These are phyloP conservation scores for Griposia aprilina DNA, from an alignment of 2,888 invertebrate species.

Conservation along the genomic window DNA sequence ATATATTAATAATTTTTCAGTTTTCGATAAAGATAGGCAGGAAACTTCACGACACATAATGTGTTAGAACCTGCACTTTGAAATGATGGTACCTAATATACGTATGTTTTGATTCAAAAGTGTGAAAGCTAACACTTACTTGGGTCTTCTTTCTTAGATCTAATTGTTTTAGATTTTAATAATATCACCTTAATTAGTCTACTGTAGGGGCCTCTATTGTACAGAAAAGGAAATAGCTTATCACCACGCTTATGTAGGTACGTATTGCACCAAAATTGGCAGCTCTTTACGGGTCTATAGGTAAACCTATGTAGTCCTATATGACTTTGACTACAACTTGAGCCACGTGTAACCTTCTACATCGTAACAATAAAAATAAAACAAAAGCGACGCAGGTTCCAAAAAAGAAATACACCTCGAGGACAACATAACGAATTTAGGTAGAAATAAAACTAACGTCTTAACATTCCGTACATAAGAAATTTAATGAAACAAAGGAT, in stretches of 20 bases:
- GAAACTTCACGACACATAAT: background rate
- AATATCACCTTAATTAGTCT: background rate
- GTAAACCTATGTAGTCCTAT: background rate
- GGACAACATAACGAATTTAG: constrained; percentile 56
- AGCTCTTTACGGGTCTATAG: background rate
- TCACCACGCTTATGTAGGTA: too few relatives aligned
- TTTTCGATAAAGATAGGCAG: background rate
- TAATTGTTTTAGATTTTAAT: too few relatives aligned
- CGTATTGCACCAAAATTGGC: background rate
- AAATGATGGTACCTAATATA: background rate
- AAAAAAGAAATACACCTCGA: constrained; percentile 38
- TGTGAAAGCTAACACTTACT: background rate
- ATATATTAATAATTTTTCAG: constrained; percentile 46
- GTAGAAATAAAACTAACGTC: constrained; percentile 72
- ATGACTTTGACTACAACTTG: background rate
- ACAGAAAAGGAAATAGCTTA: background rate
- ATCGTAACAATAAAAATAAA: constrained; percentile 33
- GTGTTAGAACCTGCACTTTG: background rate
- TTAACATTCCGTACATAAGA: constrained; percentile 65
- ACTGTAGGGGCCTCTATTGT: background rate
- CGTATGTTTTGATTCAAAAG: background rate
- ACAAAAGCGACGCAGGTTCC: constrained; percentile 18
- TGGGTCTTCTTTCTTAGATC: background rate
- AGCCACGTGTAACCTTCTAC: background rate
- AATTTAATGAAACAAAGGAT: constrained; percentile 84